phyloP scores from a whole-genome alignment of 1,140 invertebrate species.

The Saccostrea glomerata region DNA sequence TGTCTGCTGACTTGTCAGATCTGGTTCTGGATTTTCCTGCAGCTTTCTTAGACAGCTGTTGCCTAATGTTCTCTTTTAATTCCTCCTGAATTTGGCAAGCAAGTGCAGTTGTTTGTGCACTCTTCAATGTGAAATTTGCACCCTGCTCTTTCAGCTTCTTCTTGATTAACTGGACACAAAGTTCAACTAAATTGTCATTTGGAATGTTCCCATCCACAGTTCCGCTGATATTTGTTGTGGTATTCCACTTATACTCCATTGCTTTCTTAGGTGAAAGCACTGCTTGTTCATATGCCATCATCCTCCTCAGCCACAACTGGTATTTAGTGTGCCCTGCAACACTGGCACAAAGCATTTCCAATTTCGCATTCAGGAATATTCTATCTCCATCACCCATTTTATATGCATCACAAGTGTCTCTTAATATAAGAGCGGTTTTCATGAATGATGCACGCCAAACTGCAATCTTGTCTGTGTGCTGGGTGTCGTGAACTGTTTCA shows the following conservation, averaged over 20 bases:
- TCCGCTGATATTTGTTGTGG: slow-evolving; percentile 32
- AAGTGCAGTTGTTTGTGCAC: slow-evolving; percentile 27
- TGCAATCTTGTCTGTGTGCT: slow-evolving; percentile 38
- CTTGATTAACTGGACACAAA: slow-evolving; percentile 32
- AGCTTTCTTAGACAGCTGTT: neutral
- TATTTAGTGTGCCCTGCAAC: slow-evolving; percentile 45
- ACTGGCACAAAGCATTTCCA: too few species aligned
- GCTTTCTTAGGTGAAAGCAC: slow-evolving; percentile 1
- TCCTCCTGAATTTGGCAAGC: slow-evolving; percentile 39
- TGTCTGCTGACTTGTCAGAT: too few species aligned
- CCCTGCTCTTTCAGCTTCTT: slow-evolving; percentile 38
- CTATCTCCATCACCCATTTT: too few species aligned
- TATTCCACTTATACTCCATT: too few species aligned
- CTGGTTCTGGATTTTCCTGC: too few species aligned
- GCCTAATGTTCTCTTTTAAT: slow-evolving; percentile 14
- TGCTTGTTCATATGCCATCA: neutral
- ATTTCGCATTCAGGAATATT: too few species aligned
- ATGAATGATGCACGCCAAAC: slow-evolving; percentile 49
- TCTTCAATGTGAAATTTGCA: slow-evolving; percentile 16
- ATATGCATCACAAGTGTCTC: too few species aligned
- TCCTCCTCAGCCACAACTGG: slow-evolving; percentile 41
- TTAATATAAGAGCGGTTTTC: slow-evolving; percentile 49
- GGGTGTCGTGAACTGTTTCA: neutral
- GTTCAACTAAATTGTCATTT: slow-evolving; percentile 43
- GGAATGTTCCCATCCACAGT: slow-evolving; percentile 41